phyloP scores from a whole-genome alignment of 2,797 vertebrate genomes.

The Premnoplex brunnescens region DNA sequence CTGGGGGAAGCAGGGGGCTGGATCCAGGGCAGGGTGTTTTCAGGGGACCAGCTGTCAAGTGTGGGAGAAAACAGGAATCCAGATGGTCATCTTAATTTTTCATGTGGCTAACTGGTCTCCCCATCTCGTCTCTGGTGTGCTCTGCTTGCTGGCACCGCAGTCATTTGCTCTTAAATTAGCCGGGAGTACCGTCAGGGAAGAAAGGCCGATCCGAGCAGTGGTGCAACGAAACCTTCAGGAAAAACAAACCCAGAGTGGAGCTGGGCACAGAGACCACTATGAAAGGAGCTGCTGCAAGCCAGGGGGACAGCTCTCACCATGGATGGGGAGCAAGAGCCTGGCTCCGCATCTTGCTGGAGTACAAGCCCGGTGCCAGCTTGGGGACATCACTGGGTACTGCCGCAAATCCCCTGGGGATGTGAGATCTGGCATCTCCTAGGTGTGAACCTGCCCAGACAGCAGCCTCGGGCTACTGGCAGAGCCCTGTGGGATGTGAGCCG shows the following conservation, averaged over 20 bases:
- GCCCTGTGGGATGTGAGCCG: accelerated
- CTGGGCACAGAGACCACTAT: accelerated
- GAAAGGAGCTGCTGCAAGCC: neutral
- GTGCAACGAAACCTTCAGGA: neutral
- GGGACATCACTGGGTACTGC: accelerated
- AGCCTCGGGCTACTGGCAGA: neutral
- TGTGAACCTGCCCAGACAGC: neutral
- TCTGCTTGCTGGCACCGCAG: neutral
- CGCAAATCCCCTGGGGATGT: neutral
- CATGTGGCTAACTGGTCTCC: conserved; percentile 7
- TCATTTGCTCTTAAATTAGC: conserved; percentile 23
- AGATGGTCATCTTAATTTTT: conserved; percentile 30
- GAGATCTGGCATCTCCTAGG: neutral
- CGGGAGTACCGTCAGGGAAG: neutral
- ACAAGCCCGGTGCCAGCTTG: accelerated
- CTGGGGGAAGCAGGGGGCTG: accelerated
- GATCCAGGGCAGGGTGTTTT: neutral
- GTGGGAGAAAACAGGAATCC: conserved; percentile 28
- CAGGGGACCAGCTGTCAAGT: conserved; percentile 26
- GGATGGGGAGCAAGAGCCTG: neutral
- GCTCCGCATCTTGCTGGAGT: neutral
- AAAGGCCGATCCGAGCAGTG: neutral
- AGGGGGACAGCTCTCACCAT: accelerated
- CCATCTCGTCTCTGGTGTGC: neutral
- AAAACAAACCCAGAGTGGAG: neutral